Evolutionary conservation across 2,888 invertebrate genomes (phyloP).

Genomic region (Aquatica leii): DNA sequence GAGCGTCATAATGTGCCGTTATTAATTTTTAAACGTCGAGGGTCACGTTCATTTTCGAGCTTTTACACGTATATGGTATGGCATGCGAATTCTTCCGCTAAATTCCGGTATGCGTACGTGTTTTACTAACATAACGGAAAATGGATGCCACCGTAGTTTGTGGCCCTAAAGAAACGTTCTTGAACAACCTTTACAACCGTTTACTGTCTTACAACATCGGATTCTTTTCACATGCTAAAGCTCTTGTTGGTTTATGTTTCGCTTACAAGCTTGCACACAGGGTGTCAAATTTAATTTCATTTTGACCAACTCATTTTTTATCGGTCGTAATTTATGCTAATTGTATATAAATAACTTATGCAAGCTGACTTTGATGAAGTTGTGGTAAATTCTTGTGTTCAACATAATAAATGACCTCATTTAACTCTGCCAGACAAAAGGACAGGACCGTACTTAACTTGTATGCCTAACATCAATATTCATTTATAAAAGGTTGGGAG

Average conservation of each 20-base stretch:
- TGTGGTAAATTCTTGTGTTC: constrained; percentile 1
- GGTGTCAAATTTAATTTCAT: constrained; percentile 16
- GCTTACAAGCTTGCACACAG: not conserved
- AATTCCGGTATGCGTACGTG: constrained; percentile 14
- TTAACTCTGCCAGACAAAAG: no score
- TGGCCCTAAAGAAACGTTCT: constrained; percentile 24
- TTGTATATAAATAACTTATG: not conserved
- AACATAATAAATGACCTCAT: no score
- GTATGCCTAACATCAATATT: no score
- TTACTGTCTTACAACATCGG: constrained; percentile 31
- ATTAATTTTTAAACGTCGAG: constrained; percentile 10
- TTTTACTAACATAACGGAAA: constrained; percentile 28
- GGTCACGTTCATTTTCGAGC: constrained; percentile 25
- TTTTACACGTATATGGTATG: constrained; percentile 20
- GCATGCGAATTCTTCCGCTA: constrained; percentile 30
- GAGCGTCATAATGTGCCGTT: constrained; percentile 8
- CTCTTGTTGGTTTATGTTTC: not conserved
- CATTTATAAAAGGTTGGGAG: no score
- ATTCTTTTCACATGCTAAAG: constrained; percentile 18
- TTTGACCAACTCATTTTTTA: not conserved
- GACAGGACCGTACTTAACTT: no score
- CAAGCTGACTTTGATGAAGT: not conserved
- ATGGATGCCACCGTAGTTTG: constrained; percentile 18
- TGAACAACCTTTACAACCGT: constrained; percentile 32
- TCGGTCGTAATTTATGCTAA: no score